A percentile compares a stretch with the other conserved stretches of the same genome.
These are phyloP conservation scores for Edolisoma coerulescens DNA, from an alignment of 2,113 vertebrate genomes.

Conservation along the genomic window DNA sequence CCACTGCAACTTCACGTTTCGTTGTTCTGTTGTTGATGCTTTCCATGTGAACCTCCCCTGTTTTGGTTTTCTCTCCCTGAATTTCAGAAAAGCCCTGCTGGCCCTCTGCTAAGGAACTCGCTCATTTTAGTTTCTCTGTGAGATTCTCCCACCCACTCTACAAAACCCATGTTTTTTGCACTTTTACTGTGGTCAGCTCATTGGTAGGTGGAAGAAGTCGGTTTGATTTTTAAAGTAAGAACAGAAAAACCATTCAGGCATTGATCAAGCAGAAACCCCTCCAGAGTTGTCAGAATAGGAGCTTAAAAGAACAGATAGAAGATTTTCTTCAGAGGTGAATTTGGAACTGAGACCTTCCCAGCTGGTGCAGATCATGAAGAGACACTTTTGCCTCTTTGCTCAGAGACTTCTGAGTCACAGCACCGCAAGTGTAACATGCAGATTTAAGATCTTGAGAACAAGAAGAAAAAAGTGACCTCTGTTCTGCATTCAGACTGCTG, in stretches of 20 bases:
- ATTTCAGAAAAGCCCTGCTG: neutral
- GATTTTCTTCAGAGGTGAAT: neutral
- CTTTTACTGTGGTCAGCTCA: neutral
- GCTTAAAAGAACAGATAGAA: neutral
- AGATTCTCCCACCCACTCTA: neutral
- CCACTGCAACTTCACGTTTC: neutral
- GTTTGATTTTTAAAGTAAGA: neutral
- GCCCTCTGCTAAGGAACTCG: neutral
- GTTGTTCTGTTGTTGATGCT: neutral
- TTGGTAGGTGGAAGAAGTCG: neutral
- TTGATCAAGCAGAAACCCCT: neutral
- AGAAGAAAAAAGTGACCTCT: neutral
- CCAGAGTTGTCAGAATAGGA: neutral
- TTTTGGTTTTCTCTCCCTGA: neutral
- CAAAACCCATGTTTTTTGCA: neutral
- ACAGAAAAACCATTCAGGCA: neutral
- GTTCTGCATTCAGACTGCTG: neutral
- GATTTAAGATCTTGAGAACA: neutral
- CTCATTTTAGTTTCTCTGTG: neutral
- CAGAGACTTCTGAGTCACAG: neutral
- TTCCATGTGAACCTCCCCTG: neutral
- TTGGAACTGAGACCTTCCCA: neutral
- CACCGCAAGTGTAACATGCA: neutral
- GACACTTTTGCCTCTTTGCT: neutral
- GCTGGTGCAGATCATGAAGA: neutral